Base-by-base conservation (phyloP, 2,113 vertebrate species). In the Etia nguti region DNA sequence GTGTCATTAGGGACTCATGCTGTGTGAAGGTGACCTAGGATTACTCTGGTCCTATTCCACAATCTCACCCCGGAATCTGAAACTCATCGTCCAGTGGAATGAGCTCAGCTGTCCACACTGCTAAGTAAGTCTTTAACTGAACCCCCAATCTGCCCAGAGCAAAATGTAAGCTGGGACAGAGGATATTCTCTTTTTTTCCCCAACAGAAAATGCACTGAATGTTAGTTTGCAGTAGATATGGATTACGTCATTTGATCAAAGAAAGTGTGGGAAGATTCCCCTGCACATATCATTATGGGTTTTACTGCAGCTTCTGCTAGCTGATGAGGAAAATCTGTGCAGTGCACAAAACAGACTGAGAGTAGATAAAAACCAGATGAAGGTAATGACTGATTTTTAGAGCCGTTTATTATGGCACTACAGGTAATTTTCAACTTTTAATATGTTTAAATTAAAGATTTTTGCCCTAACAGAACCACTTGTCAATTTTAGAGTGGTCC, bases 21-120 rank as follows among this genome's bases (percentile, higher is more conserved):
- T 75, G 77, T 81, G 82, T 94, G 93, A 96, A 94, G 94, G 94
- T 95, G 94, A 96, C 93, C 92, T 68, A 62, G 92, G 94, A 94
- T 94, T 94, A 95, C 88, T 85, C 46, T 6, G 56, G 80, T 91
- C 88, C 87, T 65, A 88, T 90, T 87, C 90, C 79, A 79, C 93
- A 91, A 95, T 95, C 94, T 94, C 91, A 77, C 65, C 81, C 88
- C 24, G 41, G 84, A 89, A 93, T 94, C 94, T 91, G 91, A 80
- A 90, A 89, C 89, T 93, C 92, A 92, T 90, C 54, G 90, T 81
- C 81, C 36, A 54, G 87, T 15, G 56, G 85, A 94, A 92, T 89
- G 86, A 89, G 91, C 86, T 92, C 86, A 86, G 85, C 94, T 83
- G 80, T 86, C 89, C 90, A 77, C 85, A 70, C 81, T 82, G 89